These are phyloP conservation scores for Proctacanthus coquilletti DNA, from an alignment of 1,140 invertebrate genomes.

Conservation along the genomic window DNA sequence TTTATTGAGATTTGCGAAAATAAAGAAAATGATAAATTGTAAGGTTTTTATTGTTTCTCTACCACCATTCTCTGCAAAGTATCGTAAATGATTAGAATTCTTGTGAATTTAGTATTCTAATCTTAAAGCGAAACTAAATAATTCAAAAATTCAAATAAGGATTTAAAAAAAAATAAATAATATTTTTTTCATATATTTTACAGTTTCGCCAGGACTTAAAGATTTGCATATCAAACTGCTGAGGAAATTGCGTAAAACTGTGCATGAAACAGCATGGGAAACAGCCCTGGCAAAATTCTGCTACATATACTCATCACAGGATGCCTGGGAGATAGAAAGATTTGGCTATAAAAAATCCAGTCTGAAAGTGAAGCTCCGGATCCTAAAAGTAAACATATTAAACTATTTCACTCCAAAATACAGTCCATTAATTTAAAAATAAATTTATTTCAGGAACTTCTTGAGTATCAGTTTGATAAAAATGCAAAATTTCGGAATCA, in stretches of 20 bases:
- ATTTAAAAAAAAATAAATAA: conserved; percentile 29
- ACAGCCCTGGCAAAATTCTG: conserved; percentile 78
- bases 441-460: conserved; percentile 48
- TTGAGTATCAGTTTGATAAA: conserved; percentile 89
- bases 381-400: conserved; percentile 57
- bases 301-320: conserved; percentile 67
- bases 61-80: background rate
- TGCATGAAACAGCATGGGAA: conserved; percentile 81
- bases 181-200: conserved; percentile 30
- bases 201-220: conserved; percentile 62
- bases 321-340: conserved; percentile 91
- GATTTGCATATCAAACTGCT: conserved; percentile 82
- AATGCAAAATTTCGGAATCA: conserved; percentile 88
- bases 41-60: background rate
- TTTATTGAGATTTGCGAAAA: no score
- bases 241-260: conserved; percentile 69
- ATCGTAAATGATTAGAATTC: background rate
- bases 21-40: no score
- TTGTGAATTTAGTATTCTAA: conserved; percentile 6
- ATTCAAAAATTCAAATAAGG: conserved; percentile 13
- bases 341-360: conserved; percentile 91
- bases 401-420: background rate
- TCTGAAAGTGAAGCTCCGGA: conserved; percentile 67
- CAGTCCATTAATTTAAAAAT: conserved; percentile 2
- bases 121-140: background rate